A percentile compares a stretch with the other conserved stretches of the same genome.
phyloP scores from a whole-genome alignment of 1,140 invertebrate genomes.

The Megalopta genalis region DNA sequence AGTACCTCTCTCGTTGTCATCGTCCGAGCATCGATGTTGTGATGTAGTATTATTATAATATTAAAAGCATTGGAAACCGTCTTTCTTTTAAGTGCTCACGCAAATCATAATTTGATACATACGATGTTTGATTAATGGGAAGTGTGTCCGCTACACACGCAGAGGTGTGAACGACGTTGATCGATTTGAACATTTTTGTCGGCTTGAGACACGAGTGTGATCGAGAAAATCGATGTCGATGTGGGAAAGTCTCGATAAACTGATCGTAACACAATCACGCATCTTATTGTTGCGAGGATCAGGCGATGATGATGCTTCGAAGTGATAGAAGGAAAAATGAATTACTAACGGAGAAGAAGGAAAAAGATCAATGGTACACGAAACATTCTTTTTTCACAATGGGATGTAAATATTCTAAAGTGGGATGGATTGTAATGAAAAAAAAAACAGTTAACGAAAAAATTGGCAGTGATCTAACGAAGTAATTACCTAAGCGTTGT shows the following conservation, averaged over 20 bases:
- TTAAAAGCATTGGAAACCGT: constrained; percentile 63
- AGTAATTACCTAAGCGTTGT: constrained; percentile 38
- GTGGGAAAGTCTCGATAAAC: constrained; percentile 26
- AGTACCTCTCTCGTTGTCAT: constrained; percentile 23
- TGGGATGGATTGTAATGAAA: constrained; percentile 4
- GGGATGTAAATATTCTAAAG: constrained; percentile 14
- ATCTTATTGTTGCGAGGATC: constrained; percentile 30
- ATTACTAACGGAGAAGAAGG: neutral
- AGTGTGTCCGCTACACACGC: constrained; percentile 1
- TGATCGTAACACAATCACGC: constrained; percentile 18
- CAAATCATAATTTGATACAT: constrained; percentile 48
- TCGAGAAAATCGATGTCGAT: constrained; percentile 15
- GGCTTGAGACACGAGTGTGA: constrained; percentile 28
- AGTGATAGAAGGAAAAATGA: constrained; percentile 22
- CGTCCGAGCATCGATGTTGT: constrained; percentile 35
- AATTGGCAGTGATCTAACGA: constrained; percentile 45
- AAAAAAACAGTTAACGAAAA: constrained; percentile 15
- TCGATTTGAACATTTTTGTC: constrained; percentile 42
- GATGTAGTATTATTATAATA: constrained; percentile 51
- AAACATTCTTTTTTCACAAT: constrained; percentile 12
- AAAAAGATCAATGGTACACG: constrained; percentile 7
- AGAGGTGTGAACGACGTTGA: constrained; percentile 18
- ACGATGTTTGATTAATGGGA: constrained; percentile 41
- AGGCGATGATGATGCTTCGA: constrained; percentile 26
- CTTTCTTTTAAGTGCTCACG: constrained; percentile 24